These are phyloP conservation scores for Apis mellifera DNA, from an alignment of 1,140 invertebrate genomes.

Conservation along the genomic window Amel_HAv3.1 CM009932.2:5996501-5997000, in stretches of 20 bases:
- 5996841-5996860: not conserved
- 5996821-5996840: conserved; percentile 20
- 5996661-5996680: not conserved
- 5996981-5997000: not conserved
- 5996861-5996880: not conserved
- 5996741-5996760: conserved; percentile 8
- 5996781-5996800: conserved; percentile 44
- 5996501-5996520: too few species aligned
- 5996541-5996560: not conserved
- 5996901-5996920: not conserved
- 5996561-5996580: not conserved
- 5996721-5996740: not conserved
- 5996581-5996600: too few species aligned
- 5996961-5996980: not conserved
- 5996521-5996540: too few species aligned
- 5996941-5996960: not conserved
- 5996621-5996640: too few species aligned
- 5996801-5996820: conserved; percentile 47
- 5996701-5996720: not conserved
- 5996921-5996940: not conserved
- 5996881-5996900: not conserved
- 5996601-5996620: too few species aligned
- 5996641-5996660: not conserved
- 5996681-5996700: too few species aligned
- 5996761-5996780: conserved; percentile 20